Percentiles rank a stretch among this genome's conserved stretches.
These are phyloP conservation scores for Leptonema lineaticorne DNA, from an alignment of 1,140 invertebrate genomes.

Conservation along the genomic window DNA sequence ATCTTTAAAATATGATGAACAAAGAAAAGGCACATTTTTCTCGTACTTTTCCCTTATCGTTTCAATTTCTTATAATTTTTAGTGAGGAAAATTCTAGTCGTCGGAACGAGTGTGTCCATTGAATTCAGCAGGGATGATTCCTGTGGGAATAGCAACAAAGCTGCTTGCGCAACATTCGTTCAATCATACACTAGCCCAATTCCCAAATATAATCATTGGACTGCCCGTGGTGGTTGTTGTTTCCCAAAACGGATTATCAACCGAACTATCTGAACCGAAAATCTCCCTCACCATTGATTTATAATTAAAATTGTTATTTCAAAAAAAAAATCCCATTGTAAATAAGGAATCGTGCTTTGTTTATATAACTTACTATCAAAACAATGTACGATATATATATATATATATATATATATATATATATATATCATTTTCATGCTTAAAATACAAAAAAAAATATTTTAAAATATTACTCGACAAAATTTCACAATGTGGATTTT, in stretches of 20 bases:
- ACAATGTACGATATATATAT: not conserved
- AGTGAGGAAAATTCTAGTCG: not conserved
- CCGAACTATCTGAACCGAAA: slow-evolving; percentile 8
- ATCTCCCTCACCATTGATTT: not conserved
- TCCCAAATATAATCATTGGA: slow-evolving; percentile 28
- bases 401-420: not conserved
- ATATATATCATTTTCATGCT: not conserved
- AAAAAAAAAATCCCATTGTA: too few species aligned
- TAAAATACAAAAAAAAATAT: too few species aligned
- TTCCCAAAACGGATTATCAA: slow-evolving; percentile 19
- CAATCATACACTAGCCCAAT: slow-evolving; percentile 25
- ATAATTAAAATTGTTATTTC: slow-evolving; percentile 14
- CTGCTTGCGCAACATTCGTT: slow-evolving; percentile 16
- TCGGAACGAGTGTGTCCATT: not conserved
- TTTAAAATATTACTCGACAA: too few species aligned
- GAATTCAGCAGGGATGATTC: slow-evolving; percentile 2
- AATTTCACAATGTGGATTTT: too few species aligned
- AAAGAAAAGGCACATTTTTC: slow-evolving; percentile 11
- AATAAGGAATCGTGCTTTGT: not conserved
- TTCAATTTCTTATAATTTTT: slow-evolving; percentile 1
- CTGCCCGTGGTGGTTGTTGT: slow-evolving; percentile 2
- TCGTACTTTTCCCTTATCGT: not conserved
- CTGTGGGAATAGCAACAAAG: not conserved
- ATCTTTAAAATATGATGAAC: too few species aligned
- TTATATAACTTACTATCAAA: not conserved